phyloP scores from a whole-genome alignment of 2,888 invertebrate genomes.

The Sussaba pulchella region DNA sequence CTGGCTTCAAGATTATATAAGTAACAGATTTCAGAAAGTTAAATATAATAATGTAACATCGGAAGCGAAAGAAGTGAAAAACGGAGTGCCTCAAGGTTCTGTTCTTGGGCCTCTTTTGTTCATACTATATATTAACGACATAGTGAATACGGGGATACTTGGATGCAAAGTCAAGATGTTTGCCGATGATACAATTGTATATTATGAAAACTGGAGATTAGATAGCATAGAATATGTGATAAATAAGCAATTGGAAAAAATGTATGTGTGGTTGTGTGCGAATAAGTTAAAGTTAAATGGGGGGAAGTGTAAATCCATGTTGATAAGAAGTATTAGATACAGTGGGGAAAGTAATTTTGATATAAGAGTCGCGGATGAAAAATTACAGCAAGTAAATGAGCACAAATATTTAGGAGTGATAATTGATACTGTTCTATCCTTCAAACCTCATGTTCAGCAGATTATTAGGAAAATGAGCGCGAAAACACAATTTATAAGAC shows the following conservation, averaged over 20 bases:
- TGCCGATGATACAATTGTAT: not conserved
- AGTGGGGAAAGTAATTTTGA: too few species aligned
- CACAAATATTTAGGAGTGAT: not conserved
- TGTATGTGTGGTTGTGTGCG: not conserved
- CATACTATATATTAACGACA: not conserved
- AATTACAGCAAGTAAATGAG: not conserved
- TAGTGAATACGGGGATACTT: too few species aligned
- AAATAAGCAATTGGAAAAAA: not conserved
- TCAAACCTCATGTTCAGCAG: not conserved
- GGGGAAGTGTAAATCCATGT: not conserved
- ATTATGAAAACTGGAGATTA: not conserved
- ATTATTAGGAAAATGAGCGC: too few species aligned
- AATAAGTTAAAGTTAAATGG: not conserved
- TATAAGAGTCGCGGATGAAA: not conserved
- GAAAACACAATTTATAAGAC: not conserved
- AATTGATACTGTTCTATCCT: not conserved
- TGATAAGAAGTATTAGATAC: not conserved
- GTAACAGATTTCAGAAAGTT: not conserved
- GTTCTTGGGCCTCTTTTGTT: not conserved
- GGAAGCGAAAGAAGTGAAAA: not conserved
- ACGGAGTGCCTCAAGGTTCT: not conserved
- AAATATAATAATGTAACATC: not conserved
- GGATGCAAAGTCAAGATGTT: not conserved
- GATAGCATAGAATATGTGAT: not conserved
- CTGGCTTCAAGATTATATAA: not conserved